A percentile compares a stretch with the other conserved stretches of the same genome.
Conservation (phyloP, 2,888 invertebrate genomes). For the Drosophila merina region DNA sequence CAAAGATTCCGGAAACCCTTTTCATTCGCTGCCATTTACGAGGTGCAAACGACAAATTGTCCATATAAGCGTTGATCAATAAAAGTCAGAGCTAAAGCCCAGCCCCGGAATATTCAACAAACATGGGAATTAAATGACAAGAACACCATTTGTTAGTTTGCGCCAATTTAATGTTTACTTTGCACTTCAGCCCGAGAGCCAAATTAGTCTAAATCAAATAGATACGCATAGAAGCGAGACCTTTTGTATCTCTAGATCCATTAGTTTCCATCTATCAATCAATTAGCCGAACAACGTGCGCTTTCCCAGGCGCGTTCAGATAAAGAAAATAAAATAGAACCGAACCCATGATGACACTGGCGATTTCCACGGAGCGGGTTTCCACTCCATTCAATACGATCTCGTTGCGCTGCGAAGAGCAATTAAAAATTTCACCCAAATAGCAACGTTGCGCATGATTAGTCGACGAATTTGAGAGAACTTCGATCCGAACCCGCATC, state of each 20-base stretch:
- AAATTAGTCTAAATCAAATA: conserved; percentile 65
- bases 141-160: conserved; percentile 67
- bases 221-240: conserved; percentile 43
- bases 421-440: conserved; percentile 71
- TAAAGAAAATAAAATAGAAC: conserved; percentile 50
- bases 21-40: conserved; percentile 36
- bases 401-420: conserved; percentile 49
- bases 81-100: not conserved
- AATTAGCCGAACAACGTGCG: conserved; percentile 62
- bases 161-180: conserved; percentile 77
- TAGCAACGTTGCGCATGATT: conserved; percentile 76
- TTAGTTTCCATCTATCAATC: conserved; percentile 56
- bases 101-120: conserved; percentile 37
- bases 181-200: conserved; percentile 62
- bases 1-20: not conserved
- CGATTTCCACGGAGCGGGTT: conserved; percentile 57
- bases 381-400: conserved; percentile 30
- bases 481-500: conserved; percentile 55
- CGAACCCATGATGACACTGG: conserved; percentile 64
- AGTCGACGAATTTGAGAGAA: conserved; percentile 56
- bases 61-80: conserved; percentile 26
- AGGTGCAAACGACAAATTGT: conserved; percentile 63
- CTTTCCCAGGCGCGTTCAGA: conserved; percentile 72
- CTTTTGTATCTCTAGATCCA: conserved; percentile 42
- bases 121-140: conserved; percentile 44